Percentiles rank a stretch among this genome's conserved stretches.
Evolutionary conservation across 2,888 invertebrate species (phyloP).

Genomic region (Myopa tessellatipennis): DNA sequence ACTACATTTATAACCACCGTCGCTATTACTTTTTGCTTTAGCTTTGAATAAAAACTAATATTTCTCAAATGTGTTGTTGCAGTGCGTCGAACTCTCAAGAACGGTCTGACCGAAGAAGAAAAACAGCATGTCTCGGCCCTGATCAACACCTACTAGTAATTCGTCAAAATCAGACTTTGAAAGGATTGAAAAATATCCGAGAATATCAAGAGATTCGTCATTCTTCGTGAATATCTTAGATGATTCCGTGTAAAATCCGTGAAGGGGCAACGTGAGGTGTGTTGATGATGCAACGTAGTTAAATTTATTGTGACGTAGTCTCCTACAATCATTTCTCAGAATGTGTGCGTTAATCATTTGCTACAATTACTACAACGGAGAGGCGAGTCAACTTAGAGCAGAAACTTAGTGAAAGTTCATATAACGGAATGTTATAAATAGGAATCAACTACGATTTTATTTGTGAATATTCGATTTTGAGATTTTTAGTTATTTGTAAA

Average conservation of each 20-base stretch:
- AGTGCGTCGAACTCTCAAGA: constrained; percentile 86
- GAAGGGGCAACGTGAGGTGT: constrained; percentile 3
- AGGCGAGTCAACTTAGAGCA: neutral
- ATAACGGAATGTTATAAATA: no score
- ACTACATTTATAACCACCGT: no score
- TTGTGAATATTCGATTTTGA: constrained; percentile 19
- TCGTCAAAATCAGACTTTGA: constrained; percentile 34
- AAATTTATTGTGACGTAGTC: neutral
- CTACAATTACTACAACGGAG: neutral
- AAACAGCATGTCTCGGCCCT: constrained; percentile 80
- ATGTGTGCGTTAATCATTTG: no score
- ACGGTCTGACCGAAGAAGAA: constrained; percentile 84
- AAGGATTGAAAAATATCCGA: constrained; percentile 13
- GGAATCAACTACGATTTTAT: neutral
- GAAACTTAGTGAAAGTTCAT: neutral
- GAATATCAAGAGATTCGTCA: constrained; percentile 29
- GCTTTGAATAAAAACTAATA: constrained; percentile 7
- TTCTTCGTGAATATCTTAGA: constrained; percentile 21
- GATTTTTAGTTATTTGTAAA: constrained; percentile 44
- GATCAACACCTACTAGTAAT: constrained; percentile 76
- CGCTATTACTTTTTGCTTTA: neutral
- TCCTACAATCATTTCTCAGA: neutral
- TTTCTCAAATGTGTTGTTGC: constrained; percentile 49
- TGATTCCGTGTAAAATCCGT: constrained; percentile 25
- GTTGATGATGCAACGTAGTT: neutral